Evolutionary conservation across 2,797 vertebrate genomes (phyloP), one percentile per base, ranked within the genome.

Genomic region (Poeciliopsis turneri): DNA sequence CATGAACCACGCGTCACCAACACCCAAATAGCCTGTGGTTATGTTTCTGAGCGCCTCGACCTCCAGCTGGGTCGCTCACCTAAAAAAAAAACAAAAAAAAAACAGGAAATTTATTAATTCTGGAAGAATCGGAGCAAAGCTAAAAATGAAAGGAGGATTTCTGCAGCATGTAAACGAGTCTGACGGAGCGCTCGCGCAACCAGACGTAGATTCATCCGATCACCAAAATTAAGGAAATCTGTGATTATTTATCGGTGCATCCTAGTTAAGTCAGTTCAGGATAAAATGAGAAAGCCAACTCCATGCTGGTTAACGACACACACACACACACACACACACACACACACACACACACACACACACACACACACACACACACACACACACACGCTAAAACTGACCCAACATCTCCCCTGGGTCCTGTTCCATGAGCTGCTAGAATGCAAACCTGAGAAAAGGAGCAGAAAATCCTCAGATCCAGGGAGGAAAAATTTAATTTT

Each of bases 341-440:
- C 30, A 41, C 43, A 41, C 9, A 25, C 33, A 66, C 20, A 5
- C 47, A 11, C 47, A 5, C 43, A 41, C 16, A 20, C 47, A 20
- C 59, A 64, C 30, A 33, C 28, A 47, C 46, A 47, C 46, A 47
- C 46, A 4, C 46, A 49, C 4, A 39, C 36, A 39, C 47, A 49
- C 53, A 55, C 64, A 68, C 36, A 41, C 33, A 68, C 1, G 23
- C 39, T 43, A 69, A 92, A 51, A 73, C 90, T 91, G 88, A 94
- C 93, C 92, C 78, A 90, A 88, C 87, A 87, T 89, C 84, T 91
- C 84, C 87, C 90, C 87, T 53, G 69, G 72, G 74, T 92, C 84
- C 77, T 59, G 80, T 79, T 93, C 92, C 91, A 93, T 94, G 81
- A 82, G 85, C 86, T 84, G 81, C 86, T 77, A 85, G 77, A 75